Base-by-base conservation (phyloP, 2,888 invertebrate species). In the Deilephila elpenor region DNA sequence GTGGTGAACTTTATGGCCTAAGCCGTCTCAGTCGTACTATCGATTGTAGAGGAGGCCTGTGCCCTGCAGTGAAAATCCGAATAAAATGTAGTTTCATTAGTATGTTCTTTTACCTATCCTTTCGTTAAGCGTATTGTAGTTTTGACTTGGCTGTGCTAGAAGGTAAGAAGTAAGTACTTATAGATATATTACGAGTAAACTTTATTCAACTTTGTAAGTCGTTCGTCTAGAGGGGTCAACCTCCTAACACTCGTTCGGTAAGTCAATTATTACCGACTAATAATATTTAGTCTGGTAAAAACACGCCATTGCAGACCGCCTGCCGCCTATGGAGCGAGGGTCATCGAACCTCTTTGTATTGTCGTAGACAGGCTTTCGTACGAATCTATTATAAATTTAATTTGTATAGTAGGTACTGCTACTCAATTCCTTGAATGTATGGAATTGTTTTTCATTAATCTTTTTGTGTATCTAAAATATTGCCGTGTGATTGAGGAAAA, bases 281-380 rank as follows among this genome's bases (percentile, higher is more conserved):
- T 44, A 56, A 56, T n/a, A n/a, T 64, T n/a, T 64, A 34, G 64
- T 64, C 44, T 64, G 64, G 64, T 20, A 67, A 67, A 67, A 67
- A 67, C 67, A 17, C 44, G 51, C 44, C 67, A 70, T 32, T 14
- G 70, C 37, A 71, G 71, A 71, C 71, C 44, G 71, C 71, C 44
- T 71, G 71, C 71, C 71, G 71, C 71, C 71, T 44, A 29, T 51
- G 60, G 67, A 25, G 44, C 20, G 19, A 44, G 59, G 71, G 60
- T 71, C 71, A 37, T 60, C 60, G 71, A 71, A 60, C 67, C 25
- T 25, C 51, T 25, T 67, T 51, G 67, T 51, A 51, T 67, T 67
- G 17, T 44, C 32, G 62, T 34, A 19, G 62, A 62, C 62, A n/a
- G 7, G 44, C 14, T 44, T 51, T 51, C 44, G 44, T 44, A 51